Conservation (phyloP, 2,113 vertebrate species). For the Sinosuthora webbiana region DNA sequence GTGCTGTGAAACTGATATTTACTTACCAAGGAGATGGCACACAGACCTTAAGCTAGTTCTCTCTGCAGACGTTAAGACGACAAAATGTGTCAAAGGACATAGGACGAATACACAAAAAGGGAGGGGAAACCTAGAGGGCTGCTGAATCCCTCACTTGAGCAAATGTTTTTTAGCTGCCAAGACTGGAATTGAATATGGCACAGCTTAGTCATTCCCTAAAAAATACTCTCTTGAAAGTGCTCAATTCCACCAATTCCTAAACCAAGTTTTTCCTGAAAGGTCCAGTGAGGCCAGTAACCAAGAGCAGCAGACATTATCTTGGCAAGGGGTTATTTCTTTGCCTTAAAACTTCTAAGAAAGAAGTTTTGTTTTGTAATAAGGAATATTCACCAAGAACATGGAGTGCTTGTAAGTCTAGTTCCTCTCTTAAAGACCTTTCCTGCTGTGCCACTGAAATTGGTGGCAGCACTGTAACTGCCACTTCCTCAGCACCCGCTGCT, state of each 20-base stretch:
- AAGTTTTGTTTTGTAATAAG: neutral
- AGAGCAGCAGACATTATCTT: neutral
- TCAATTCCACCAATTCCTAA: neutral
- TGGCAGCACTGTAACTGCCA: neutral
- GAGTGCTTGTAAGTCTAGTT: neutral
- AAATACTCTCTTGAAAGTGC: neutral
- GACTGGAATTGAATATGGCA: neutral
- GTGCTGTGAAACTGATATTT: neutral
- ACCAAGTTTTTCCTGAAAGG: neutral
- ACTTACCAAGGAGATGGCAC: neutral
- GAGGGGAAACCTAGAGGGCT: neutral
- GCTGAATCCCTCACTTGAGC: neutral
- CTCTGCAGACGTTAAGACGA: neutral
- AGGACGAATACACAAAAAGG: neutral
- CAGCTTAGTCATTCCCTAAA: neutral
- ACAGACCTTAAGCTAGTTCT: neutral
- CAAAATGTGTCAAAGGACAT: neutral
- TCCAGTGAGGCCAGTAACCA: neutral
- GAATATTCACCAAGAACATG: neutral
- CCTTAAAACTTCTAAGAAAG: neutral
- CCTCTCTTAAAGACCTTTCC: neutral
- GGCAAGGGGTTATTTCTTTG: neutral
- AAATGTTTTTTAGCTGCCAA: neutral
- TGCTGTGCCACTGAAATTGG: constrained; percentile 18
- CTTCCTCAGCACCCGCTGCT: neutral